Base-by-base conservation (phyloP, 2,888 invertebrate genomes). In the Osmoderma eremita region DNA sequence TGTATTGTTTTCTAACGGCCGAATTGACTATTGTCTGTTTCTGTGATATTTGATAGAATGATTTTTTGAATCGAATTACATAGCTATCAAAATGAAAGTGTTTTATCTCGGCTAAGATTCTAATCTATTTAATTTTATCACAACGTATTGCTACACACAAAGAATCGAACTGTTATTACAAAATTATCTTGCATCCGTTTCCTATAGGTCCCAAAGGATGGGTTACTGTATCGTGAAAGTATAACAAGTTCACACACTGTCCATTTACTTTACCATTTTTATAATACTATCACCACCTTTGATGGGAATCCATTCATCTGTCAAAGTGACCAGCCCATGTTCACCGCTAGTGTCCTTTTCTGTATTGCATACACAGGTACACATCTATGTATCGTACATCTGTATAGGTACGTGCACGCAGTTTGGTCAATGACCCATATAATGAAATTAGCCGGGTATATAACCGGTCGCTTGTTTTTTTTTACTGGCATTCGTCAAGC, bases 351-450 rank as follows among this genome's bases (percentile, higher is more conserved):
- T 20, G 48, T 48, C n/a, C 17, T 48, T 20, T 48, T 48, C 45
- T 36, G 36, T 48, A 63, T 8, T 48, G 48, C 36, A 8, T 6
- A 8, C 30, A 30, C 30, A 30, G 30, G 30, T 30, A 30, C 30
- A n/a, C n/a, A n/a, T n/a, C n/a, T n/a, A n/a, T n/a, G n/a, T n/a
- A n/a, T n/a, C n/a, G n/a, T n/a, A n/a, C 30, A 10, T 30, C 24
- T 5, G 24, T 4, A 36, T 51, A 18, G 20, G 22, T 50, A 53
- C 15, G 53, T 41, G 41, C 30, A 30, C 18, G 53, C 39, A 58
- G 15, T 36, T 61, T 66, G 66, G 66, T 66, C 66, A 48, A 61
- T 61, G 66, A 66, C 66, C 66, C 45, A 61, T 42, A 41, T 61
- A 66, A 42, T 61, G 58, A 50, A 66, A 48, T 66, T 56, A 61